Base-by-base conservation (phyloP, 2,888 invertebrate genomes). In the Dicycla oo region DNA sequence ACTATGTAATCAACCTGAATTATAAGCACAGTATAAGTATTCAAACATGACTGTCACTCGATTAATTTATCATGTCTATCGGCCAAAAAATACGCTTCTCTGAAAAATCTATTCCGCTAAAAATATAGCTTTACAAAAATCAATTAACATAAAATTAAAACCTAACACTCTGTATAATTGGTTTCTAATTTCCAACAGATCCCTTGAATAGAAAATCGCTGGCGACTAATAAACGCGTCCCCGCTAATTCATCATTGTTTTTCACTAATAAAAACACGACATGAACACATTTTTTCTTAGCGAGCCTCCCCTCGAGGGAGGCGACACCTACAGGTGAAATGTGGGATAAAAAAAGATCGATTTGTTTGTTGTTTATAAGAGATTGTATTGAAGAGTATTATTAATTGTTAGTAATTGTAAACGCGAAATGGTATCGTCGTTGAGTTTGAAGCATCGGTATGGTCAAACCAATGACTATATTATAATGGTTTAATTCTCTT, bases 241-340 rank as follows among this genome's bases (percentile, higher is more conserved):
- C 90, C 91, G 88, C 91, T 93, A 94, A 95, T 94, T 94, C 93
- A 93, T 95, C 93, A 94, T 93, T 94, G 95, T 94, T 93, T 92
- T 93, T 93, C 89, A 91, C 92, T 93, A 94, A 94, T 94, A 94
- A 94, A 95, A 94, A 94, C 93, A 94, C 90, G 94, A 93, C 93
- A 91, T 91, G 91, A 92, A 93, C 93, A 94, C 88, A 85, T 91
- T 89, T 89, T 86, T 80, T 83, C 85, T 85, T 82, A 75, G 79
- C 67, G 77, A 67, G 69, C 69, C 69, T 76, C 72, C 78, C 65
- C 84, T 63, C 71, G 71, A 66, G 83, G 78, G 79, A 66, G 67
- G 66, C 65, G 79, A 86, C 83, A 83, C 81, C 80, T 71, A 70
- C 85, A 86, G 88, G 86, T 89, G 86, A 83, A 85, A 63, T 75